phyloP scores from a whole-genome alignment of 2,888 invertebrate species.

The Heliconius charithonia region DNA sequence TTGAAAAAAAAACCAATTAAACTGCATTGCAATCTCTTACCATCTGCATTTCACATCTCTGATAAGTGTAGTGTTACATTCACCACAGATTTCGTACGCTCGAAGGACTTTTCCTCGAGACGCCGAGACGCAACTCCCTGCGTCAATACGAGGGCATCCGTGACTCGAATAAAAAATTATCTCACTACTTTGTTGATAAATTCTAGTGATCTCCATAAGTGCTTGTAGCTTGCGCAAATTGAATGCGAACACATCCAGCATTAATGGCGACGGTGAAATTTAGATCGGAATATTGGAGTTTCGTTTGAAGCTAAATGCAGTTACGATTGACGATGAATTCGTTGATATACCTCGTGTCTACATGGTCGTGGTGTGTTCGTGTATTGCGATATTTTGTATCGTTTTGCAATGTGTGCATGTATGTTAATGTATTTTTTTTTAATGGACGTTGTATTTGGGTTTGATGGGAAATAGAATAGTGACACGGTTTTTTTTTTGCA shows the following conservation, averaged over 20 bases:
- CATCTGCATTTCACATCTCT: conserved; percentile 39
- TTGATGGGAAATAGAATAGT: conserved; percentile 4
- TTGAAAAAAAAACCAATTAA: neutral
- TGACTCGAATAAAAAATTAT: conserved; percentile 63
- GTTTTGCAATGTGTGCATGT: conserved; percentile 1
- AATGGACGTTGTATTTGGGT: neutral
- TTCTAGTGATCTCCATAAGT: conserved; percentile 44
- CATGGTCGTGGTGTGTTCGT: conserved; percentile 11
- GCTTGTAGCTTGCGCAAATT: conserved; percentile 43
- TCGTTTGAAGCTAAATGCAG: conserved; percentile 34
- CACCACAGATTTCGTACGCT: conserved; percentile 53
- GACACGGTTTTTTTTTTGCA: neutral
- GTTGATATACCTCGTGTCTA: conserved; percentile 17
- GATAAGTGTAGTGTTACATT: conserved; percentile 63
- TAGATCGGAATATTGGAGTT: conserved; percentile 37
- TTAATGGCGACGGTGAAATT: conserved; percentile 37
- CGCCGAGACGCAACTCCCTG: conserved; percentile 64
- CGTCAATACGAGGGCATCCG: conserved; percentile 61
- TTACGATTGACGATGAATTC: conserved; percentile 34
- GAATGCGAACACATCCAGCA: conserved; percentile 37
- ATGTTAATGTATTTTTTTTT: conserved; percentile 23
- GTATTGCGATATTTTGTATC: conserved; percentile 13
- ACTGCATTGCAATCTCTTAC: conserved; percentile 31
- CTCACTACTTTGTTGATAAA: conserved; percentile 39
- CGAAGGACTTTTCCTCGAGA: conserved; percentile 53